A percentile compares a stretch with the other conserved stretches of the same genome.
phyloP scores from a whole-genome alignment of 2,113 vertebrate species.

The Clarias batrachus region DNA sequence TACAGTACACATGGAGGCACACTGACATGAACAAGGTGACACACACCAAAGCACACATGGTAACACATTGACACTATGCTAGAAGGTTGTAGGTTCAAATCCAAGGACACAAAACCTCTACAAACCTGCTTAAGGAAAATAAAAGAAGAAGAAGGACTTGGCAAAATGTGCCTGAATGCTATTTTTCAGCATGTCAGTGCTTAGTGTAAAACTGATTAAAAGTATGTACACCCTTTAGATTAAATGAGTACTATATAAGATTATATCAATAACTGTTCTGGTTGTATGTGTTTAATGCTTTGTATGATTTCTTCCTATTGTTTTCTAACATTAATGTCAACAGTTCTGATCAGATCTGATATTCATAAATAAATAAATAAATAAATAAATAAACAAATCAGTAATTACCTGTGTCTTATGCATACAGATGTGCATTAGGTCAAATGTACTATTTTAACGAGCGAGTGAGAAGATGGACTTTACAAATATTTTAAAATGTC shows the following conservation, averaged over 20 bases:
- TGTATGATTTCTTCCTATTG: background rate
- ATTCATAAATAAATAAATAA: too few relatives aligned
- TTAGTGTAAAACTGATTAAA: background rate
- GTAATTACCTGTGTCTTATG: slow-evolving; percentile 12
- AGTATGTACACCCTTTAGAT: background rate
- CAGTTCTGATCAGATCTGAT: background rate
- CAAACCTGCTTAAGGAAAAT: background rate
- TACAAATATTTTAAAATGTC: slow-evolving; percentile 27
- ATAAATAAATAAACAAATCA: background rate
- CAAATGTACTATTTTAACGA: slow-evolving; percentile 31
- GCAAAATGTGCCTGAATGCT: background rate
- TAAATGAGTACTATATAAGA: background rate
- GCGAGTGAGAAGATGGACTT: slow-evolving; percentile 4
- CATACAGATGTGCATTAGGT: slow-evolving; percentile 25
- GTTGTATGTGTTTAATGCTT: background rate
- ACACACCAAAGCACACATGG: background rate
- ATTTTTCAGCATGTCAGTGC: background rate
- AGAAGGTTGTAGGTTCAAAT: background rate
- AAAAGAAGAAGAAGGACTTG: background rate
- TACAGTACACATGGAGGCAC: background rate
- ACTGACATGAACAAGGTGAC: background rate
- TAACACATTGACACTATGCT: background rate
- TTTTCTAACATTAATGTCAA: background rate
- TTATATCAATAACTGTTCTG: background rate
- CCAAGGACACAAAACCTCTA: background rate